Conservation (phyloP, 2,113 vertebrate genomes). For the Jaculus jaculus region DNA sequence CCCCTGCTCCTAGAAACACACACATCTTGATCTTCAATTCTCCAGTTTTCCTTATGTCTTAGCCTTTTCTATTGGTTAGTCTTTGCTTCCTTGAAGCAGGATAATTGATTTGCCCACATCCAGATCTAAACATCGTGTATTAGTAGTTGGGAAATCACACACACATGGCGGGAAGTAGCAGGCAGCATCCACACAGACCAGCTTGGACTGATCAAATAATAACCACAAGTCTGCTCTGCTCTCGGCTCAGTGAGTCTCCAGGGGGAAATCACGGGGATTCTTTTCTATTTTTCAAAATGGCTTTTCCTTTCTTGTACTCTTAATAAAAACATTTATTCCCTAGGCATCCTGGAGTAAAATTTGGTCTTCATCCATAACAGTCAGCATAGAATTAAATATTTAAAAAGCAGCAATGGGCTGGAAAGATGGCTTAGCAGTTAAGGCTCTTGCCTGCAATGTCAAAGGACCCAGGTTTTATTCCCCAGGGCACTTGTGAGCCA, state of each 20-base stretch:
- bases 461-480: no score
- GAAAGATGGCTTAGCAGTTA: no score
- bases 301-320: conserved; percentile 64
- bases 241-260: conserved; percentile 59
- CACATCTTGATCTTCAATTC: neutral
- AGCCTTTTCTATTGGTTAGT: conserved; percentile 53
- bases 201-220: conserved; percentile 74
- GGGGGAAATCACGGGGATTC: conserved; percentile 67
- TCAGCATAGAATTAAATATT: conserved; percentile 77
- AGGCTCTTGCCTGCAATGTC: no score
- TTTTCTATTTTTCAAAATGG: conserved; percentile 72
- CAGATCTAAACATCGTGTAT: conserved; percentile 75
- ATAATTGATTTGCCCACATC: conserved; percentile 68
- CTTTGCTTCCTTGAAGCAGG: conserved; percentile 60
- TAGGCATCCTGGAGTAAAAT: conserved; percentile 65
- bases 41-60: conserved; percentile 27
- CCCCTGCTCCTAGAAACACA: neutral
- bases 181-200: conserved; percentile 75
- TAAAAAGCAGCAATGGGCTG: neutral
- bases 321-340: conserved; percentile 76
- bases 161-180: conserved; percentile 60
- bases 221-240: conserved; percentile 67
- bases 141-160: conserved; percentile 67
- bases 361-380: conserved; percentile 68
- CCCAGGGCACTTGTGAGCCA: no score